Evolutionary conservation across 1,140 invertebrate genomes (phyloP), one percentile per base, ranked within the genome.

Genomic region (Agrilus planipennis): DNA sequence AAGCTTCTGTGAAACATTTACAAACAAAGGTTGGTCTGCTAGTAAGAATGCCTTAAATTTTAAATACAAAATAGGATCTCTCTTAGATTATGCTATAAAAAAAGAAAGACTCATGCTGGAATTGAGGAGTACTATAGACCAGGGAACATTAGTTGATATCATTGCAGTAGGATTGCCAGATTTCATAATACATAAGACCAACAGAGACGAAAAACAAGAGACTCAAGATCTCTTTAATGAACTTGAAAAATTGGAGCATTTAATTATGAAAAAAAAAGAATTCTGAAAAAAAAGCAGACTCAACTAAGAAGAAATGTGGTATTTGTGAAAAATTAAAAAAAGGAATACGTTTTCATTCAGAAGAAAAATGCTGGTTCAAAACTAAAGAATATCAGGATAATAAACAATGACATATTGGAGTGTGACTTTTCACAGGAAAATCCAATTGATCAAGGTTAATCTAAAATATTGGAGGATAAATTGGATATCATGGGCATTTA

Each of bases 71-170:
- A n/a, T n/a, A n/a, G n/a, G n/a, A n/a, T n/a, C 52, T 5, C 46
- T 60, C 28, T 30, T 60, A 41, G 53, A 55, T 48, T 59, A 62
- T 58, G 58, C 54, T 3, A 42, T 49, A 22, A 60, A 47, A 46
- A 60, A 57, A 45, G 51, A 49, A 49, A 54, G 47, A 35, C 42
- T 55, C 30, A 42, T 55, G 37, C 41, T 55, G 25, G 53, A 57
- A 17, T 48, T 36, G n/a, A n/a, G n/a, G n/a, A n/a, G n/a, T n/a
- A n/a, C n/a, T n/a, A n/a, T n/a, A n/a, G n/a, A n/a, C 27, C 50
- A 44, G 44, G 31, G 41, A 21, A 56, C 56, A 17, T 38, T 57
- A n/a, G 46, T 56, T 2, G 46, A 55, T 34, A 23, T 54, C 3
- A 54, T 53, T 41, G 53, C 46, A 12, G 36, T 35, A 1, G 55